These are phyloP conservation scores for Pogonocichla stellata DNA, from an alignment of 2,113 vertebrate genomes.

Conservation along the genomic window DNA sequence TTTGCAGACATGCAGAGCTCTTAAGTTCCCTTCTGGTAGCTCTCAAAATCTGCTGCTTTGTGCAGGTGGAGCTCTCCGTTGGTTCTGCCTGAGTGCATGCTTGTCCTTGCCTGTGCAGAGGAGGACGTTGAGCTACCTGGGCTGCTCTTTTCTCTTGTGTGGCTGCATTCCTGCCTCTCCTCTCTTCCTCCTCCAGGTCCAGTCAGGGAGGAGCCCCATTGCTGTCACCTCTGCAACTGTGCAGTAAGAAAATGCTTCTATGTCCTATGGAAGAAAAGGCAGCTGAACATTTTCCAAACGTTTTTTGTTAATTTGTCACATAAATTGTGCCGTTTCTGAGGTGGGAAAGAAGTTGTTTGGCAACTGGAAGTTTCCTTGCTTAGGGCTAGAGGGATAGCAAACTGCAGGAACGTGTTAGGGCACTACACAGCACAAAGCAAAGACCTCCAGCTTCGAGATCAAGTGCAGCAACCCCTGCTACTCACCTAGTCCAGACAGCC, in stretches of 20 bases:
- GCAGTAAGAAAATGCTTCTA: not conserved
- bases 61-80: not conserved
- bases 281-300: not conserved
- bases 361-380: constrained; percentile 31
- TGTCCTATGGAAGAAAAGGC: not conserved
- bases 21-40: not conserved
- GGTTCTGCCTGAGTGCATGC: not conserved
- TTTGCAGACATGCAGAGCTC: not conserved
- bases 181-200: not conserved
- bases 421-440: not conserved
- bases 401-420: constrained; percentile 21
- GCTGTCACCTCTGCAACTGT: not conserved
- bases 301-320: not conserved
- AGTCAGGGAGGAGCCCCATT: not conserved
- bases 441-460: not conserved
- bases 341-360: constrained; percentile 12
- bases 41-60: not conserved
- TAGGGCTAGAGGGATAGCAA: not conserved
- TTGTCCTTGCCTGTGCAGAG: not conserved
- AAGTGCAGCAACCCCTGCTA: not conserved
- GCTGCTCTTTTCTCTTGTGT: not conserved
- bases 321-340: not conserved
- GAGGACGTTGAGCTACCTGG: not conserved
- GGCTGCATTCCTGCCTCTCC: constrained; percentile 12
- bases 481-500: not conserved